Evolutionary conservation across 2,888 invertebrate species (phyloP).

Genomic region (Nomada flava): DNA sequence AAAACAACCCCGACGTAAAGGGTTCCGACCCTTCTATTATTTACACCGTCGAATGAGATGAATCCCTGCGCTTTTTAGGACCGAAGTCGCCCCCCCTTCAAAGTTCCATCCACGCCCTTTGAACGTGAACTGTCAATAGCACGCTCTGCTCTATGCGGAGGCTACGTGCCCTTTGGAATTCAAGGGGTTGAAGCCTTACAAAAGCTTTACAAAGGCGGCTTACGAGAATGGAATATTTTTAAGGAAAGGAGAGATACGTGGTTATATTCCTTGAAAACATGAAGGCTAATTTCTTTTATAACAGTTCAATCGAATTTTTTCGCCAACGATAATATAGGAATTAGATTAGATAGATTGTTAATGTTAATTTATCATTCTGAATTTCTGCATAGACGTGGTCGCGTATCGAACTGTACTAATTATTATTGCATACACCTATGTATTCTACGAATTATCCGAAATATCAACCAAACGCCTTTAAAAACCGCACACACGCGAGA

Average conservation of each 20-base stretch:
- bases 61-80: slow-evolving; percentile 8
- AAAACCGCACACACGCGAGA: background rate
- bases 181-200: background rate
- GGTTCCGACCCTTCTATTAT: slow-evolving; percentile 20
- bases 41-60: slow-evolving; percentile 7
- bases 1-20: background rate
- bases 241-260: too few relatives aligned
- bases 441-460: too few relatives aligned
- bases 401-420: too few relatives aligned
- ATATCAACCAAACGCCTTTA: background rate
- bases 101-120: slow-evolving; percentile 12
- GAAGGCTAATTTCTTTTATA: background rate
- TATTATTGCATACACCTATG: too few relatives aligned
- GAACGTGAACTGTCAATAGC: slow-evolving; percentile 20
- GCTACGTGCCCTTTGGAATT: slow-evolving; percentile 9
- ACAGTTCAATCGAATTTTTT: background rate
- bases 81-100: background rate
- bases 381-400: too few relatives aligned
- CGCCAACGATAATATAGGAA: too few relatives aligned
- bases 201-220: background rate
- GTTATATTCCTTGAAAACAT: background rate
- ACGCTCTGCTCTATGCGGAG: background rate
- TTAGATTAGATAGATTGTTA: too few relatives aligned
- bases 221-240: background rate
- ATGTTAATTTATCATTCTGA: too few relatives aligned